Evolutionary conservation across 2,113 vertebrate genomes (phyloP), one percentile per base, ranked within the genome.

Genomic region (Hypomesus transpacificus): DNA sequence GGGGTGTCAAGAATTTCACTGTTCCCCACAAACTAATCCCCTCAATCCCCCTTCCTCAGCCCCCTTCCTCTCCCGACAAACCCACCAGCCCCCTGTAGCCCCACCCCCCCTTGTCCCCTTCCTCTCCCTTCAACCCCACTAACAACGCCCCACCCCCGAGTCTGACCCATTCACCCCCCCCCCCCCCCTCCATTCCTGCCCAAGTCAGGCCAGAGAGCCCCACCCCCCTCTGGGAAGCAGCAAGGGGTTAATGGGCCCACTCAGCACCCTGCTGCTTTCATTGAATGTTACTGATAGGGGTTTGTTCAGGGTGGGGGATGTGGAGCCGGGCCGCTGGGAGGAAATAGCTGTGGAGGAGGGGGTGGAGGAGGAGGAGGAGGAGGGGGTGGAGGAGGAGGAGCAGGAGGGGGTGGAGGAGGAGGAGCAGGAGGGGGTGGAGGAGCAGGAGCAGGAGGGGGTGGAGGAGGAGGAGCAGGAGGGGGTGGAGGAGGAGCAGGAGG

Each of bases 191-290:
- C 26, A 2, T 20, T 7, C 57, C 21, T 20, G 3, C 13, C 22
- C 60, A 62, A 11, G 11, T 18, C 2, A 6, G 54, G 14, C 14
- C 8, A 1, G 22, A 39, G 61, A 34, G 62, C 62, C 20, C 20
- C 3, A 64, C 18, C 81, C 80, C 83, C 80, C 82, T 80, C 85
- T 1, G 59, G 77, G 56, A 77, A 85, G 79, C 85, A 80, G 83
- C 22, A 3, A 79, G 87, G 70, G 73, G 72, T 73, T 84, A 85
- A 75, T 82, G 85, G 83, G 24, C 80, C 73, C 72, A 76, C 78
- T 78, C 73, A 75, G 28, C 57, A 0, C 80, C 84, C 86, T 0
- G 58, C 78, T 82, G 87, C 64, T 86, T 54, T 67, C 75, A 80
- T 61, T 84, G 62, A 82, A 83, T 76, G 71, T 83, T 80, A 66